These are phyloP conservation scores for Caenorhabditis brenneri DNA, from an alignment of 1,140 invertebrate species.

Conservation along the genomic window DNA sequence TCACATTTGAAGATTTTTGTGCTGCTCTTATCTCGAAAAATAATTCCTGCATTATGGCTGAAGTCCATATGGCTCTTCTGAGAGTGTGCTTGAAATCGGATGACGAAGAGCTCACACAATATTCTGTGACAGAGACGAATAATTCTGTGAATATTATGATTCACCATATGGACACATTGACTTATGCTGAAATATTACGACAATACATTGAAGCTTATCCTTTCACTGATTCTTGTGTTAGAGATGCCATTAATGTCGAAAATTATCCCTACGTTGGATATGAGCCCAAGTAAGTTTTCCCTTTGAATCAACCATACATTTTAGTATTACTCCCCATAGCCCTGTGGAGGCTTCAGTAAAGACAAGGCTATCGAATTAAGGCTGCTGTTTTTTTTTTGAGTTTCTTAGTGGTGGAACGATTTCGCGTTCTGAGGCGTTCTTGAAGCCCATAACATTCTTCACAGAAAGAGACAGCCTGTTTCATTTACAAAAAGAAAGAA, in stretches of 20 bases:
- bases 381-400: too few species aligned
- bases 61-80: slow-evolving; percentile 54
- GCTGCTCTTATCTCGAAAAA: slow-evolving; percentile 49
- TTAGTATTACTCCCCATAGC: too few species aligned
- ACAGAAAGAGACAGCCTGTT: too few species aligned
- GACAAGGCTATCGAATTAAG: too few species aligned
- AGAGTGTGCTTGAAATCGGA: slow-evolving; percentile 49
- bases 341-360: too few species aligned
- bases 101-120: slow-evolving; percentile 56
- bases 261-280: slow-evolving; percentile 43
- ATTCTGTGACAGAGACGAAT: slow-evolving; percentile 49
- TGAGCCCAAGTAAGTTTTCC: neutral
- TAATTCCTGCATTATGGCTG: slow-evolving; percentile 49
- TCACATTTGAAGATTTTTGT: slow-evolving; percentile 57
- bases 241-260: slow-evolving; percentile 35
- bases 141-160: slow-evolving; percentile 49
- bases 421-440: too few species aligned
- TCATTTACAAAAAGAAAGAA: too few species aligned
- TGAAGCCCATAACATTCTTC: too few species aligned
- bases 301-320: too few species aligned
- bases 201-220: slow-evolving; percentile 44
- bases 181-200: slow-evolving; percentile 54
- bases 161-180: slow-evolving; percentile 49
- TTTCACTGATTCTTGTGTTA: neutral
- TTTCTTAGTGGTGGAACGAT: too few species aligned